phyloP scores from a whole-genome alignment of 2,797 vertebrate genomes.

The Tauraco hartlaubi region DNA sequence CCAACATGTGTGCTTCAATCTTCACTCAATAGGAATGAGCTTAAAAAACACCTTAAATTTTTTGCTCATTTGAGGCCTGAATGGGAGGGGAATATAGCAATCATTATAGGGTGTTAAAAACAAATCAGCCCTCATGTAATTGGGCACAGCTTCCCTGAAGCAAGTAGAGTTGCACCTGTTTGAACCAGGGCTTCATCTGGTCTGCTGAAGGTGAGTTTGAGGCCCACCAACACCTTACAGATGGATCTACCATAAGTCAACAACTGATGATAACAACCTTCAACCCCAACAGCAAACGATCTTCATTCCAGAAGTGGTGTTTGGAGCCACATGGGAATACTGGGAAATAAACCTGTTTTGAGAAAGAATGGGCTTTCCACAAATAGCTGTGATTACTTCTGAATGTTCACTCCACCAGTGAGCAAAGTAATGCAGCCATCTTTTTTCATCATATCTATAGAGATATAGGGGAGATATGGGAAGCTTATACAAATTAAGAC shows the following conservation, averaged over 20 bases:
- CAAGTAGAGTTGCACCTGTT: conserved; percentile 48
- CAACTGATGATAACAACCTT: conserved; percentile 54
- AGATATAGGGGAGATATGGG: not conserved
- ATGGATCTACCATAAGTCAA: conserved; percentile 68
- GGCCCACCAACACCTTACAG: conserved; percentile 60
- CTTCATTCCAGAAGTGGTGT: conserved; percentile 35
- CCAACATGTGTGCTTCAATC: not conserved
- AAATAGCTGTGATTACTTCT: conserved; percentile 40
- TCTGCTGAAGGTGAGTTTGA: conserved; percentile 23
- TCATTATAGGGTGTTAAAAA: conserved; percentile 36
- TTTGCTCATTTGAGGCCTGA: not conserved
- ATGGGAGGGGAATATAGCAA: not conserved
- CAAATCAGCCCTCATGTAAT: conserved; percentile 1
- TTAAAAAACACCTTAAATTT: not conserved
- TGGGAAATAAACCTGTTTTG: conserved; percentile 11
- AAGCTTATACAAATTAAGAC: conserved; percentile 35
- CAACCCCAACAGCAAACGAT: not conserved
- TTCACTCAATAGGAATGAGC: not conserved
- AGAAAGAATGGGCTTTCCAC: conserved; percentile 6
- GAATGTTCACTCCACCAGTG: not conserved
- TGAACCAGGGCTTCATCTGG: conserved; percentile 32
- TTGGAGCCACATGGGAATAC: not conserved
- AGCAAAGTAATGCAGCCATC: not conserved
- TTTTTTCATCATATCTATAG: not conserved
- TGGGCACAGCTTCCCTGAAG: conserved; percentile 35